Evolutionary conservation across 2,113 vertebrate genomes (phyloP).

Genomic region (Mus musculus): GRCm39 chr11:41514001-41514500

Average conservation of each 20-base stretch:
- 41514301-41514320: no score
- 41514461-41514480: background rate
- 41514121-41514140: background rate
- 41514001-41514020: no score
- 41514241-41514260: no score
- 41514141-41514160: background rate
- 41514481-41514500: background rate
- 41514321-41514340: no score
- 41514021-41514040: background rate
- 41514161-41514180: background rate
- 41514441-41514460: background rate
- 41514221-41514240: no score
- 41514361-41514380: background rate
- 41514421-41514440: background rate
- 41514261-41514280: no score
- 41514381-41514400: background rate
- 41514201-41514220: no score
- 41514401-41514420: background rate
- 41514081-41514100: background rate
- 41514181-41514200: no score
- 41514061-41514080: background rate
- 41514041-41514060: background rate
- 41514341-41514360: no score
- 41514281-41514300: no score
- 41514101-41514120: background rate